phyloP scores from a whole-genome alignment of 2,888 invertebrate genomes.

The Mylabris sibirica region DNA sequence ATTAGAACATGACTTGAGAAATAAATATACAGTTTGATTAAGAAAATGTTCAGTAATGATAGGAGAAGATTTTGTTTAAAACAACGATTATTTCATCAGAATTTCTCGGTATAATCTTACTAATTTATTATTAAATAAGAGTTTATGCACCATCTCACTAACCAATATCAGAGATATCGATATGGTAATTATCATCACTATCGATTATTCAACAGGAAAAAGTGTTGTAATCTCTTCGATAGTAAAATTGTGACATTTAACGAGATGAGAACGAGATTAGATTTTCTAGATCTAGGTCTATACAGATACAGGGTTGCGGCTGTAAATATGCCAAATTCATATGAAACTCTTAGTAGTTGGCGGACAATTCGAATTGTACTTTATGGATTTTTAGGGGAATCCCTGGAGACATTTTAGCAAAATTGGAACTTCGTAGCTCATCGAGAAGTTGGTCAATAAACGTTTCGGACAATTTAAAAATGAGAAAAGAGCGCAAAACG shows the following conservation, averaged over 20 bases:
- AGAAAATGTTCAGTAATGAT: not conserved
- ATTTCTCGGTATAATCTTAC: not conserved
- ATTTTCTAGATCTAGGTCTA: not conserved
- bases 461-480: too few species aligned
- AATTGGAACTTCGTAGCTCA: too few species aligned
- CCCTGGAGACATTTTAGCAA: too few species aligned
- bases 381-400: too few species aligned
- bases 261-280: not conserved
- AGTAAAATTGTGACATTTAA: constrained; percentile 4
- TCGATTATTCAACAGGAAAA: not conserved
- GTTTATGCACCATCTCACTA: not conserved
- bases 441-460: too few species aligned
- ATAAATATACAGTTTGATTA: not conserved
- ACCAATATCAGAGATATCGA: not conserved
- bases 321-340: too few species aligned
- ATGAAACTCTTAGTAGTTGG: too few species aligned
- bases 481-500: too few species aligned
- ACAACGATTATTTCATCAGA: not conserved
- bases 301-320: too few species aligned
- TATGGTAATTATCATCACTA: not conserved
- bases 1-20: not conserved
- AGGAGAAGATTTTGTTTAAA: not conserved
- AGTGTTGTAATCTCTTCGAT: not conserved
- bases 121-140: not conserved
- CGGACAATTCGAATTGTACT: too few species aligned